Evolutionary conservation across 2,888 invertebrate species (phyloP).

Genomic region (Callimorpha dominula): DNA sequence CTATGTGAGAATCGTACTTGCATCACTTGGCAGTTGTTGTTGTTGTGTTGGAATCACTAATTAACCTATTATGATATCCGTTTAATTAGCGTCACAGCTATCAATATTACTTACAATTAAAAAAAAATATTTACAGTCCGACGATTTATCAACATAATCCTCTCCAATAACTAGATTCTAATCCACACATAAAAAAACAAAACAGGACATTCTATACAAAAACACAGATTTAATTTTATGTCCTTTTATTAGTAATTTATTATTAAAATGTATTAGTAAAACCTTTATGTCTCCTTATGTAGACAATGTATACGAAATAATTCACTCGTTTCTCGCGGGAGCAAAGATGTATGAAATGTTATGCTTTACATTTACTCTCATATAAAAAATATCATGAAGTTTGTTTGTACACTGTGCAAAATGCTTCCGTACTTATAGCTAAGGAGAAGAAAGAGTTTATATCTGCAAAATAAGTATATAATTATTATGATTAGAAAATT

Average conservation of each 20-base stretch:
- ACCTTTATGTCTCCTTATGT: slow-evolving; percentile 17
- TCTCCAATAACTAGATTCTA: neutral
- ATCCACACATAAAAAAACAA: neutral
- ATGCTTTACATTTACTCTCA: slow-evolving; percentile 39
- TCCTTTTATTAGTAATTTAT: too few species aligned
- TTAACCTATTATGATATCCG: too few species aligned
- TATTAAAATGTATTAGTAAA: too few species aligned
- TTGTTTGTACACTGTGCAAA: slow-evolving; percentile 22
- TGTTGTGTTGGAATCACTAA: too few species aligned
- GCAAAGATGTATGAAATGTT: slow-evolving; percentile 31
- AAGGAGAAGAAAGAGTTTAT: slow-evolving; percentile 1
- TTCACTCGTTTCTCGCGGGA: slow-evolving; percentile 28
- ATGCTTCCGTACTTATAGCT: slow-evolving; percentile 9
- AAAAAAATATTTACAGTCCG: neutral
- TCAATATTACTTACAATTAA: neutral
- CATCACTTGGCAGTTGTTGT: too few species aligned
- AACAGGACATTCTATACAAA: neutral
- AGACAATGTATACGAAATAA: slow-evolving; percentile 48
- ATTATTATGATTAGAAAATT: too few species aligned
- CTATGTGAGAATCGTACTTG: too few species aligned
- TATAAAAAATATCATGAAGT: slow-evolving; percentile 32
- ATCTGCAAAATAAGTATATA: too few species aligned
- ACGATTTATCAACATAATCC: neutral
- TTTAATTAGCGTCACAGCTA: neutral
- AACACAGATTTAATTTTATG: slow-evolving; percentile 5